Conservation (phyloP, 2,797 vertebrate genomes). For the Miichthys miiuy region DNA sequence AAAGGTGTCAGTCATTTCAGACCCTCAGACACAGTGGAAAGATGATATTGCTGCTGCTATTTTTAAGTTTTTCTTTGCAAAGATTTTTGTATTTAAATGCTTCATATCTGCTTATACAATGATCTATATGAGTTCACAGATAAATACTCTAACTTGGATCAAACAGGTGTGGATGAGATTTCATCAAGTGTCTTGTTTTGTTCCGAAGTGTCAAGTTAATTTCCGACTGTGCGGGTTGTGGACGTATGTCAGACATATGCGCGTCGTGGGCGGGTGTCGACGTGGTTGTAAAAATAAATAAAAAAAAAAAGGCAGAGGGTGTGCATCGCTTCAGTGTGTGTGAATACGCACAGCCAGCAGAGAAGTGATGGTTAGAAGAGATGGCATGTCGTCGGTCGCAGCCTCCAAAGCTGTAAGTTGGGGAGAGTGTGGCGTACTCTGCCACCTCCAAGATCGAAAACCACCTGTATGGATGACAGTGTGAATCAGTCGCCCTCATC, state of each 20-base stretch:
- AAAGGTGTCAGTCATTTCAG: background rate
- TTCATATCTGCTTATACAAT: background rate
- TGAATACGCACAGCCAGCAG: slow-evolving; percentile 47
- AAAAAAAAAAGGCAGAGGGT: slow-evolving; percentile 46
- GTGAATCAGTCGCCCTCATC: slow-evolving; percentile 86
- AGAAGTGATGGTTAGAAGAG: slow-evolving; percentile 66
- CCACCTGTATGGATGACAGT: slow-evolving; percentile 93
- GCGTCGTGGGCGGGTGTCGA: slow-evolving; percentile 82
- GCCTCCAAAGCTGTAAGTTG: slow-evolving; percentile 74
- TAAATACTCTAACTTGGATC: slow-evolving; percentile 25
- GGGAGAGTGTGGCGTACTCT: slow-evolving; percentile 82
- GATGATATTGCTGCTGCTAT: accelerated
- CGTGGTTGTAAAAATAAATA: slow-evolving; percentile 66
- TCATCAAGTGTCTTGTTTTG: slow-evolving; percentile 33
- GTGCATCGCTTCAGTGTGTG: slow-evolving; percentile 69
- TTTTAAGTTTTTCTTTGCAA: background rate
- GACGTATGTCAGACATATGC: slow-evolving; percentile 83
- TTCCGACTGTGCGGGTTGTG: slow-evolving; percentile 73
- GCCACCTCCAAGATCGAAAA: slow-evolving; percentile 60
- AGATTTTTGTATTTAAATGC: background rate
- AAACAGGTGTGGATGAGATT: slow-evolving; percentile 50
- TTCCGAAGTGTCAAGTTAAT: slow-evolving; percentile 63
- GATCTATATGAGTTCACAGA: background rate
- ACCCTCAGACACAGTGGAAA: background rate
- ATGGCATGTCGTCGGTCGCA: slow-evolving; percentile 71